Percentiles rank a stretch among this genome's conserved stretches.
These are phyloP conservation scores for Galagoides demidoff DNA, from an alignment of 2,797 vertebrate species.

Conservation along the genomic window DNA sequence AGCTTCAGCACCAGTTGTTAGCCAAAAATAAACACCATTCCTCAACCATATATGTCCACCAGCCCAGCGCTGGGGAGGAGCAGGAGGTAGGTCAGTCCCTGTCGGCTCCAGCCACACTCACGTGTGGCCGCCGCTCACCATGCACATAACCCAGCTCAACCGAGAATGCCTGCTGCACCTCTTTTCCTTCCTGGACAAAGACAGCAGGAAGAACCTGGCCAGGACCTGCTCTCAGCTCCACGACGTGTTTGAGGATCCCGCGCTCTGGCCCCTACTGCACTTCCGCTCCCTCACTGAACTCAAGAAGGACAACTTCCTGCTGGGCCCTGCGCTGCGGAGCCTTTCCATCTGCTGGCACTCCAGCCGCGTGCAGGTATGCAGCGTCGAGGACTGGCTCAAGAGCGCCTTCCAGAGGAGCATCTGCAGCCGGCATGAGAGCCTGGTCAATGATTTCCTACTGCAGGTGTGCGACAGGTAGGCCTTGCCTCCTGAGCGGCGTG, in stretches of 20 bases:
- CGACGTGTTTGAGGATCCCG: conserved; percentile 92
- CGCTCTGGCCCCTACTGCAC: conserved; percentile 91
- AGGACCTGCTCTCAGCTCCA: conserved; percentile 90
- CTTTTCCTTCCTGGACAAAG: conserved; percentile 96
- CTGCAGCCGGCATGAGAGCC: conserved; percentile 92
- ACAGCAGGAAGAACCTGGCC: conserved; percentile 91
- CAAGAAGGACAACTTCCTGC: conserved; percentile 92
- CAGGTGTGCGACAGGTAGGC: conserved; percentile 89
- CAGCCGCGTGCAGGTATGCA: conserved; percentile 95
- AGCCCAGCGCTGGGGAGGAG: conserved; percentile 83
- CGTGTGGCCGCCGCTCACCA: conserved; percentile 75
- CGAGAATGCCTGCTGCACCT: conserved; percentile 94
- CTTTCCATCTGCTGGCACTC: conserved; percentile 95
- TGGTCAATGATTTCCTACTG: conserved; percentile 93
- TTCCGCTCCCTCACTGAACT: conserved; percentile 93
- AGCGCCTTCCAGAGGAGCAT: conserved; percentile 93
- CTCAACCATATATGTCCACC: conserved; percentile 95
- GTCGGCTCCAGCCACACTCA: conserved; percentile 75
- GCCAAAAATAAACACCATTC: conserved; percentile 94
- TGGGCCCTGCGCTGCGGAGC: conserved; percentile 91
- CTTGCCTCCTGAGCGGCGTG: neutral
- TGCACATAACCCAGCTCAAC: conserved; percentile 94
- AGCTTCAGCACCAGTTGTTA: conserved; percentile 88
- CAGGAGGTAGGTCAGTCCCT: conserved; percentile 86
- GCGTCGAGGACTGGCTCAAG: conserved; percentile 96